phyloP scores from a whole-genome alignment of 2,888 invertebrate genomes.

The Amitus sp. region DNA sequence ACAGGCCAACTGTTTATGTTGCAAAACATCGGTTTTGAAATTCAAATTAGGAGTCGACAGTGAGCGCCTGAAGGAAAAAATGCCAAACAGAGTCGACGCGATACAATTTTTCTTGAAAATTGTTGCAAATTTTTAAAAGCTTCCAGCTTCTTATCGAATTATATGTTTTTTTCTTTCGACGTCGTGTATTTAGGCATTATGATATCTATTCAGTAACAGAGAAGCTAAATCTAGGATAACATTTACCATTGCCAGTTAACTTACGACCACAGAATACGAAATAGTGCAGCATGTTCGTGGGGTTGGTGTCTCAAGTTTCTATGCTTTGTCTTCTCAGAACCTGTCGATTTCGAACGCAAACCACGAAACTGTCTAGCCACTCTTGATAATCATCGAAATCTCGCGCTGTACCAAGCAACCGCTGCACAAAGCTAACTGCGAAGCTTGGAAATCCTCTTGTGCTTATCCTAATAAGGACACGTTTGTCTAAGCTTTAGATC shows the following conservation, averaged over 20 bases:
- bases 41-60: too few relatives aligned
- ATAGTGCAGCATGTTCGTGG: conserved; percentile 31
- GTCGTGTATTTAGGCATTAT: conserved; percentile 51
- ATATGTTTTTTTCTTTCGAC: conserved; percentile 21
- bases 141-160: conserved; percentile 44
- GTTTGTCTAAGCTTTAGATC: conserved; percentile 46
- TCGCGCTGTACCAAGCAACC: conserved; percentile 9
- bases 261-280: conserved; percentile 25
- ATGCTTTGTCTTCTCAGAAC: conserved; percentile 13
- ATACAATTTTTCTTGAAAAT: too few relatives aligned
- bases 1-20: too few relatives aligned
- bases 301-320: conserved; percentile 28
- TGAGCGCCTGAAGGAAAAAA: too few relatives aligned
- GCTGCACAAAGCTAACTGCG: conserved; percentile 17
- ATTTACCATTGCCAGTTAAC: conserved; percentile 44
- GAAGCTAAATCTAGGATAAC: conserved; percentile 49
- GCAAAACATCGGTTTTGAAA: not conserved
- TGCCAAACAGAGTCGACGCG: too few relatives aligned
- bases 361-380: conserved; percentile 19
- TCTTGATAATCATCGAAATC: conserved; percentile 19
- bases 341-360: conserved; percentile 27
- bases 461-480: conserved; percentile 55
- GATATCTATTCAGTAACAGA: conserved; percentile 58
- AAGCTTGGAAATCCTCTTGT: conserved; percentile 56
- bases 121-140: too few relatives aligned